Evolutionary conservation across 2,797 vertebrate genomes (phyloP), one percentile per base, ranked within the genome.

Genomic region (Hemitrygon akajei): DNA sequence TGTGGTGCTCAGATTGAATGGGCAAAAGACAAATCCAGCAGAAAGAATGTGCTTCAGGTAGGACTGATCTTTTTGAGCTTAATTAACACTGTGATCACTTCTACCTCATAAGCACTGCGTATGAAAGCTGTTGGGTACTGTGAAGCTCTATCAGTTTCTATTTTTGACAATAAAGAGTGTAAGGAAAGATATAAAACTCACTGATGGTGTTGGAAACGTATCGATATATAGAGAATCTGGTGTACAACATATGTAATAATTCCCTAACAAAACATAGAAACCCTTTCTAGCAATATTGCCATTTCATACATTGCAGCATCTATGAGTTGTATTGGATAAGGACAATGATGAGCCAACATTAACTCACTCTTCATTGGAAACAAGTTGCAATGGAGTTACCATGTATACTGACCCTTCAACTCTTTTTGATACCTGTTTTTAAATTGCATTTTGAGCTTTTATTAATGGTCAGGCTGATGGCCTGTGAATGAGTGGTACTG

Each of bases 31-130:
- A 98, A 98, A 95, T 98, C 98, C 3, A 99, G 98, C 95, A 97
- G 96, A 95, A 98, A 98, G 96, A 98, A 98, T 10, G 98, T 99
- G 87, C 96, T 98, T 95, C 98, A 98, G 97, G 98, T 99, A 97
- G 95, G 96, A 95, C 47, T 27, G 56, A 47, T 73, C 18, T 56
- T 16, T 56, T 56, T 5, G 6, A 30, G 5, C 71, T 75, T 76
- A 25, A 56, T 56, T 56, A 93, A 56, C 27, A 27, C 93, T 56
- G 27, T 27, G 4, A 25, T 93, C 40, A 47, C 27, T 56, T 93
- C 40, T 75, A 30, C 16, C 14, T 5, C 37, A 40, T 91, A 25
- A 71, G 37, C 20, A 18, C 58, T 75, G 25, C 93, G 40, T 30
- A 10, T 56, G 40, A 9, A 92, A 56, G 12, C 10, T 93, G 37